A percentile compares a stretch with the other conserved stretches of the same genome.
phyloP scores from a whole-genome alignment of 2,797 vertebrate genomes.

The Balearica regulorum region DNA sequence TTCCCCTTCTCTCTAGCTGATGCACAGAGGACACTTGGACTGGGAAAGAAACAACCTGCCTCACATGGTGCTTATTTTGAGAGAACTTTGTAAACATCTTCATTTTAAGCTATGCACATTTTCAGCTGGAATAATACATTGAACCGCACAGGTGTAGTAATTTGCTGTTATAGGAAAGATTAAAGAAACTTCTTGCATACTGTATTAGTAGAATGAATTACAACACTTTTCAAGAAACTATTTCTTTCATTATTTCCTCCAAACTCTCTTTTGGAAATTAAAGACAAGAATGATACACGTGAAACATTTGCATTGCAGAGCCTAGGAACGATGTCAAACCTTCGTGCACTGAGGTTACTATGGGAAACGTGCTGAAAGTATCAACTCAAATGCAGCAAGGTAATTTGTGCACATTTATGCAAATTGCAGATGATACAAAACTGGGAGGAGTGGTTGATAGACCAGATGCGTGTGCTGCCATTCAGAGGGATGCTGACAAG shows the following conservation, averaged over 20 bases:
- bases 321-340: not conserved
- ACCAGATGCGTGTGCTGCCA: not conserved
- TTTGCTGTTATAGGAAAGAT: not conserved
- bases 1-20: not conserved
- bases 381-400: not conserved
- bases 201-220: not conserved
- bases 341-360: not conserved
- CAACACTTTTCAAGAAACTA: not conserved
- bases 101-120: not conserved
- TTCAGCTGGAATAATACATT: not conserved
- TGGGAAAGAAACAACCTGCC: not conserved
- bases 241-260: not conserved
- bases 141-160: not conserved
- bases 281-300: not conserved
- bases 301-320: not conserved
- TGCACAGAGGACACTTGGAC: not conserved
- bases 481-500: not conserved
- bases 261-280: not conserved
- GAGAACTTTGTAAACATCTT: not conserved
- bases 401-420: conserved; percentile 12
- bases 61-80: not conserved
- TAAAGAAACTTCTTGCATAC: not conserved
- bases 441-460: not conserved
- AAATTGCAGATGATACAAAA: not conserved
- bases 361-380: not conserved